These are phyloP conservation scores for Philaethria dido DNA, from an alignment of 2,888 invertebrate genomes.

Conservation along the genomic window DNA sequence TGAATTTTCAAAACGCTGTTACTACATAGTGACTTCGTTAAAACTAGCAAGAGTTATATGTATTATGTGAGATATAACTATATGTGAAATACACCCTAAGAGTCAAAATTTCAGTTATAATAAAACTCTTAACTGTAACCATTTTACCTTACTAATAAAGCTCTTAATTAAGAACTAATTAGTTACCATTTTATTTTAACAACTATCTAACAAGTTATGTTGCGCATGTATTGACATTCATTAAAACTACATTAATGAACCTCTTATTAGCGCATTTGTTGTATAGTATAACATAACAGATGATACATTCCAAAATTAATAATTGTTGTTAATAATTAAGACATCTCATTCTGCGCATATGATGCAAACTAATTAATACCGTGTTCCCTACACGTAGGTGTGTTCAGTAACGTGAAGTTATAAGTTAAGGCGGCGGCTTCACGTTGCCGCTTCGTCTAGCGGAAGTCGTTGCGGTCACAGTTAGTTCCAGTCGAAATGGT, in stretches of 20 bases:
- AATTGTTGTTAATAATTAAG: slow-evolving; percentile 32
- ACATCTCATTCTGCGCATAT: slow-evolving; percentile 34
- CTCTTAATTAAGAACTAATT: too few relatives aligned
- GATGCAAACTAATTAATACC: slow-evolving; percentile 42
- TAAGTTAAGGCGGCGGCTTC: slow-evolving; percentile 57
- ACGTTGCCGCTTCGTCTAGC: slow-evolving; percentile 53
- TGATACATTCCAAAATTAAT: slow-evolving; percentile 36
- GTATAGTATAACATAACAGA: slow-evolving; percentile 29
- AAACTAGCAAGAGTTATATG: too few relatives aligned
- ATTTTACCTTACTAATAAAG: too few relatives aligned
- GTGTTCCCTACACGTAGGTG: slow-evolving; percentile 45
- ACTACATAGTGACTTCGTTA: background rate
- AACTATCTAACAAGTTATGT: too few relatives aligned
- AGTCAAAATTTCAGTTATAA: too few relatives aligned
- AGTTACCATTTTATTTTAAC: too few relatives aligned
- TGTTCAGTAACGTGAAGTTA: slow-evolving; percentile 52
- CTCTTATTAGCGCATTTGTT: background rate
- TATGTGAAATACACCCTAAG: too few relatives aligned
- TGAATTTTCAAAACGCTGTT: background rate
- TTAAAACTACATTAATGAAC: slow-evolving; percentile 30
- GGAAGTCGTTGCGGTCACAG: slow-evolving; percentile 69
- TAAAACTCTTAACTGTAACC: too few relatives aligned
- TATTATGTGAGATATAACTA: too few relatives aligned
- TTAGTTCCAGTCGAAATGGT: slow-evolving; percentile 73
- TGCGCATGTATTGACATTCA: slow-evolving; percentile 6